Evolutionary conservation across 2,888 invertebrate species (phyloP), one percentile per base, ranked within the genome.

Genomic region (Apomyelois bistriatella): DNA sequence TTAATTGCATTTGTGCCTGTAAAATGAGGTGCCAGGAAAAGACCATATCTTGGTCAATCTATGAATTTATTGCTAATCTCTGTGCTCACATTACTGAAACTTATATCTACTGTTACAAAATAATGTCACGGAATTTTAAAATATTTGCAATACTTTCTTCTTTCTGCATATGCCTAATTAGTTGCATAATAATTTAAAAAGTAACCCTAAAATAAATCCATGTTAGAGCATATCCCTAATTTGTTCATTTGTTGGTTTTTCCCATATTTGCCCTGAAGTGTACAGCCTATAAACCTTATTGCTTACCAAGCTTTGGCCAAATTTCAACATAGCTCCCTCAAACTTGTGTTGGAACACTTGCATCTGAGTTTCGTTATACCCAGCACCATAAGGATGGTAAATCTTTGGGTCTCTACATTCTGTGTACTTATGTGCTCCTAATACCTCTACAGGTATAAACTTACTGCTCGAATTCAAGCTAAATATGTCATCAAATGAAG

Each of bases 291-390:
- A 91, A 51, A 91, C 77, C 64, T 88, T 89, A 68, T 90, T 85
- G 62, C 82, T 90, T 17, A 85, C 72, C 59, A 92, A 74, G 58
- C 72, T 79, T 54, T 87, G 84, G 0, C 82, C 85, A 71, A 90
- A 92, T 60, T 90, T 91, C 32, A 87, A 72, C 82, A 91, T 91
- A 40, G 91, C 86, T 55, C 86, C 85, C 72, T 91, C 92, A 66
- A 91, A 87, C 52, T 87, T 88, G 58, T 91, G 87, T 42, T 82
- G 88, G 58, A 90, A 89, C 4, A 86, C 74, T 57, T 85, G 82
- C 84, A 90, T 84, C 55, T 89, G 85, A 3, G 88, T 86, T 48
- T 82, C 82, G 66, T 89, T 89, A 56, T 85, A 90, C 0, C 83
- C 85, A 8, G 64, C 55, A 8, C 82, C 83, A 55, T 64, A 74